Base-by-base conservation (phyloP, 2,888 invertebrate species). In the Drosophila borborema region DNA sequence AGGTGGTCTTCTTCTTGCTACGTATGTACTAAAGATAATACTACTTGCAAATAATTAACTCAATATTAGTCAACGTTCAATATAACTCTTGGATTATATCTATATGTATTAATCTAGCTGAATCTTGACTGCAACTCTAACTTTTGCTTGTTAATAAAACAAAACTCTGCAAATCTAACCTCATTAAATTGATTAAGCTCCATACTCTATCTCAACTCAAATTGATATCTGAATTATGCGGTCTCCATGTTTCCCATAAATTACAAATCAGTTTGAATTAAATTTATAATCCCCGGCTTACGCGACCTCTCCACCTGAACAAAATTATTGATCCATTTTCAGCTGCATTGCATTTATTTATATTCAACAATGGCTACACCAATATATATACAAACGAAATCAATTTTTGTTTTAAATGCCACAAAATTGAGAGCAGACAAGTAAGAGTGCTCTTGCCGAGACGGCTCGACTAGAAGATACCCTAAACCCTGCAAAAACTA, bases 211-310 rank as follows among this genome's bases (percentile, higher is more conserved):
- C 20, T 16, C 48, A 16, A 45, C 40, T 16, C 16, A 49, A 40
- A 51, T 45, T 36, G 8, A 28, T 12, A 3, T 45, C 3, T 14
- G 5, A 40, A 67, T 46, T 51, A 10, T 46, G 2, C 12, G 12
- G 58, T 41, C 66, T 46, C 46, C 31, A 38, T 36, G 61, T 34
- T 38, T 8, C 28, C 38, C 5, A 23, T 16, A 40, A 9, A 23
- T n/a, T 45, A 48, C 41, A 76, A 74, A 69, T 75, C 28, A 55
- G 28, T 16, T 38, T 1, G 34, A 48, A 46, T 60, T 51, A 3
- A 36, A 31, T 41, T 20, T 31, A 23, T 49, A 74, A 54, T 48
- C 28, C 36, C 12, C 7, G 20, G 28, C 23, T 43, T 54, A 14
- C 48, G 16, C n/a, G 43, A 56, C 40, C 23, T 56, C 9, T 43